Evolutionary conservation across 1,140 invertebrate species (phyloP).

Genomic region (Drosophila tsacasi): DNA sequence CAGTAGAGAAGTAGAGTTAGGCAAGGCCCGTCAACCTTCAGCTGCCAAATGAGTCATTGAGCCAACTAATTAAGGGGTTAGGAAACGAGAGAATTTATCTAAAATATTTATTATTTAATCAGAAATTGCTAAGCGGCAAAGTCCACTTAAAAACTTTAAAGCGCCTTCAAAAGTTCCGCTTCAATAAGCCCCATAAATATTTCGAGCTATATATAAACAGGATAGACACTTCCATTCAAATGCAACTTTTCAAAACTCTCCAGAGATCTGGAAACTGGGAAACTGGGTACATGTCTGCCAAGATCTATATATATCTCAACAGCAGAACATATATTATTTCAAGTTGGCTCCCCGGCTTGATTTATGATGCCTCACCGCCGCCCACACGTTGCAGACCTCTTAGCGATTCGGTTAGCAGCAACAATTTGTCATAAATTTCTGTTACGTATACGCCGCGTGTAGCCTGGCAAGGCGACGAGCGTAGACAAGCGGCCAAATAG

Average conservation of each 20-base stretch:
- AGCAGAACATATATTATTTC: slow-evolving; percentile 44
- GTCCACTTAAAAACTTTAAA: neutral
- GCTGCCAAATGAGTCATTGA: slow-evolving; percentile 42
- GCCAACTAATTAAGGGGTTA: neutral
- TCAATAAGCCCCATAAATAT: neutral
- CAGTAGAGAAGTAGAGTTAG: slow-evolving; percentile 58
- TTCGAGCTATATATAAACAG: slow-evolving; percentile 1
- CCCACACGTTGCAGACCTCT: slow-evolving; percentile 74
- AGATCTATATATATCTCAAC: slow-evolving; percentile 29
- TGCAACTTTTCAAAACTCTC: slow-evolving; percentile 17
- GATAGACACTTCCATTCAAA: slow-evolving; percentile 7
- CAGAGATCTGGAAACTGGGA: neutral
- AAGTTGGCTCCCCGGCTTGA: slow-evolving; percentile 52
- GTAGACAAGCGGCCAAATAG: slow-evolving; percentile 57
- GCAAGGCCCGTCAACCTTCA: neutral
- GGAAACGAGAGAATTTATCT: neutral
- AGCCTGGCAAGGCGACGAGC: neutral
- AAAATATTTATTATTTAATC: neutral
- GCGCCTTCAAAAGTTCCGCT: neutral
- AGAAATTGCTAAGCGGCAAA: neutral
- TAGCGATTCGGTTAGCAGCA: slow-evolving; percentile 75
- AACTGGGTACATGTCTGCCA: neutral
- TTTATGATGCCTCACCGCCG: slow-evolving; percentile 62
- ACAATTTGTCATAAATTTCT: slow-evolving; percentile 81
- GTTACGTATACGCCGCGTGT: slow-evolving; percentile 57